Conservation (phyloP, 2,888 invertebrate genomes). For the Phalera bucephala region DNA sequence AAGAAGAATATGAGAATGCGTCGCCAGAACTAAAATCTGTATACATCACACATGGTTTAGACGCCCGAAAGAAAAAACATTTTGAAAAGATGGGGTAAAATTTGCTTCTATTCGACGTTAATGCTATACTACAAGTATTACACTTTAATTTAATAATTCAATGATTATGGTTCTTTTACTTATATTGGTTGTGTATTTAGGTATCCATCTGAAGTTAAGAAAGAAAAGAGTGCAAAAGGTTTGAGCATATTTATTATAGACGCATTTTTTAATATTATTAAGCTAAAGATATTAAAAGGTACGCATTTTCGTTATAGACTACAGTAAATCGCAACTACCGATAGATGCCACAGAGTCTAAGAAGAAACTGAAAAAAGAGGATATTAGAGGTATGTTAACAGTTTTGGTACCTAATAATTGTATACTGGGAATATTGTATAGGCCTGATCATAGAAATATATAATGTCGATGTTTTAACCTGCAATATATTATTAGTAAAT, state of each 20-base stretch:
- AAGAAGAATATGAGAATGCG: slow-evolving; percentile 56
- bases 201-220: slow-evolving; percentile 11
- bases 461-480: too few relatives aligned
- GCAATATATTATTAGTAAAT: too few relatives aligned
- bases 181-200: slow-evolving; percentile 14
- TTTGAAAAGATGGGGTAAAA: slow-evolving; percentile 38
- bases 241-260: slow-evolving; percentile 2
- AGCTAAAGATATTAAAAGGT: too few relatives aligned
- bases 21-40: slow-evolving; percentile 56
- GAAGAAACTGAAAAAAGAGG: slow-evolving; percentile 67
- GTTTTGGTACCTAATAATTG: too few relatives aligned
- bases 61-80: slow-evolving; percentile 52
- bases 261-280: too few relatives aligned
- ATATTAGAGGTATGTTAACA: slow-evolving; percentile 54
- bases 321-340: slow-evolving; percentile 42
- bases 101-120: too few relatives aligned
- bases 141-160: too few relatives aligned
- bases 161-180: too few relatives aligned
- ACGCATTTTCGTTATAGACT: slow-evolving; percentile 30
- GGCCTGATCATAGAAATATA: too few relatives aligned
- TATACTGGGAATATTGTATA: too few relatives aligned
- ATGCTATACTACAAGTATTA: too few relatives aligned
- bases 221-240: slow-evolving; percentile 30
- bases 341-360: slow-evolving; percentile 49
- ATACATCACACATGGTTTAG: slow-evolving; percentile 60